A percentile compares a stretch with the other conserved stretches of the same genome.
Evolutionary conservation across 2,888 invertebrate species (phyloP).

Genomic region (Acrobasis repandana): DNA sequence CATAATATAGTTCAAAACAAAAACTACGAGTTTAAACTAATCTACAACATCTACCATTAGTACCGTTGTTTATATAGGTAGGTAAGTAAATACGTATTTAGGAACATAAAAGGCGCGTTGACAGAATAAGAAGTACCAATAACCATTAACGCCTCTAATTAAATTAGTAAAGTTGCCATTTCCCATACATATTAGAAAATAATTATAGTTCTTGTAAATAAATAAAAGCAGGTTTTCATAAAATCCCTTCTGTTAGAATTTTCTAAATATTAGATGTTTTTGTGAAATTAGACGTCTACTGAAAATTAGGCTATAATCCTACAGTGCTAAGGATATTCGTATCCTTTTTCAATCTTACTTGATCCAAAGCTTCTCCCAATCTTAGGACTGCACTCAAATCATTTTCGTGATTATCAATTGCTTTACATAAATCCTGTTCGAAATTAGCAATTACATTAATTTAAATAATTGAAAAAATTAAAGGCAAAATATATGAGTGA

Average conservation of each 20-base stretch:
- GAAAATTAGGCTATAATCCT: slow-evolving; percentile 73
- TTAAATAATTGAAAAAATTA: slow-evolving; percentile 25
- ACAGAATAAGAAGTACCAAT: slow-evolving; percentile 49
- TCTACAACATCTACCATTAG: slow-evolving; percentile 78
- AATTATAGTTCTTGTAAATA: slow-evolving; percentile 32
- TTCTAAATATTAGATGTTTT: slow-evolving; percentile 44
- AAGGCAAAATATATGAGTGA: not conserved
- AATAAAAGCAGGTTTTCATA: slow-evolving; percentile 26
- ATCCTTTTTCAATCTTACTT: slow-evolving; percentile 85
- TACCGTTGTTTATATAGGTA: slow-evolving; percentile 45
- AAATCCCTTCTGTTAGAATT: slow-evolving; percentile 45
- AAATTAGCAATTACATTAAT: slow-evolving; percentile 54
- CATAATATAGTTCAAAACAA: slow-evolving; percentile 13
- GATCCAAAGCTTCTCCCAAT: slow-evolving; percentile 91
- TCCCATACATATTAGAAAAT: slow-evolving; percentile 27
- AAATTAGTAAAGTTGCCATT: slow-evolving; percentile 42
- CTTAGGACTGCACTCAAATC: slow-evolving; percentile 88
- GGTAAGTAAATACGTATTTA: slow-evolving; percentile 29
- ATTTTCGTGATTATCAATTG: slow-evolving; percentile 87
- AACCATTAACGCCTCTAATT: slow-evolving; percentile 46
- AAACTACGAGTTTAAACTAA: slow-evolving; percentile 50
- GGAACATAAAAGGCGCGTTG: slow-evolving; percentile 32
- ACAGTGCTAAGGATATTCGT: slow-evolving; percentile 59
- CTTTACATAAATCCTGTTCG: slow-evolving; percentile 89
- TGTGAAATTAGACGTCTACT: slow-evolving; percentile 72